Conservation (phyloP, 2,113 vertebrate species). For the Bufo gargarizans region DNA sequence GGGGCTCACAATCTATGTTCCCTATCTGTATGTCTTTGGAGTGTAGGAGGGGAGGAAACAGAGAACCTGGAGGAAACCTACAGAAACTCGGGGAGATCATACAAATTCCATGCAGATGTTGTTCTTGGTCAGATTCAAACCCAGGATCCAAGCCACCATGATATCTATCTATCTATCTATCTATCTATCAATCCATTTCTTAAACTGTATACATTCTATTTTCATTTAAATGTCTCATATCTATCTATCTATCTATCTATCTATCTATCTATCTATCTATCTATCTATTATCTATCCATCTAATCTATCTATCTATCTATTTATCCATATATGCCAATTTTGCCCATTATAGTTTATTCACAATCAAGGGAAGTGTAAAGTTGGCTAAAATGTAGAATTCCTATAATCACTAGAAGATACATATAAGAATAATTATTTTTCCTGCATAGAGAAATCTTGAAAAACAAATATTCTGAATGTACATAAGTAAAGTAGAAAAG, state of each 20-base stretch:
- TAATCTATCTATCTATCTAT: not conserved
- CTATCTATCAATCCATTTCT: not conserved
- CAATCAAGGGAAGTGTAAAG: not conserved
- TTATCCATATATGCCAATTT: not conserved
- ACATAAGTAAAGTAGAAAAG: not conserved
- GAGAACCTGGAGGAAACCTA: too few relatives aligned
- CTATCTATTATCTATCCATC: not conserved
- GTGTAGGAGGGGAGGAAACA: too few relatives aligned
- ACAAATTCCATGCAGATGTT: too few relatives aligned
- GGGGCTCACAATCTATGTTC: too few relatives aligned
- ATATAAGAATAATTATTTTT: not conserved
- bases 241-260: not conserved
- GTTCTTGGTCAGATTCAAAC: too few relatives aligned
- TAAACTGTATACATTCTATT: not conserved
- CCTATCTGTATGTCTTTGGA: too few relatives aligned
- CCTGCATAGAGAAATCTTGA: not conserved
- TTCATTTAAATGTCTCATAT: not conserved
- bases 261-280: not conserved
- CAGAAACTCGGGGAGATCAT: too few relatives aligned
- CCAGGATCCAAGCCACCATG: not conserved
- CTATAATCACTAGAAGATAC: not conserved
- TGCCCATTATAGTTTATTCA: not conserved
- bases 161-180: not conserved
- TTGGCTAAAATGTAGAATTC: not conserved
- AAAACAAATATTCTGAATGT: not conserved